Evolutionary conservation across 2,797 vertebrate genomes (phyloP), one percentile per base, ranked within the genome.

Genomic region (Melopsittacus undulatus): DNA sequence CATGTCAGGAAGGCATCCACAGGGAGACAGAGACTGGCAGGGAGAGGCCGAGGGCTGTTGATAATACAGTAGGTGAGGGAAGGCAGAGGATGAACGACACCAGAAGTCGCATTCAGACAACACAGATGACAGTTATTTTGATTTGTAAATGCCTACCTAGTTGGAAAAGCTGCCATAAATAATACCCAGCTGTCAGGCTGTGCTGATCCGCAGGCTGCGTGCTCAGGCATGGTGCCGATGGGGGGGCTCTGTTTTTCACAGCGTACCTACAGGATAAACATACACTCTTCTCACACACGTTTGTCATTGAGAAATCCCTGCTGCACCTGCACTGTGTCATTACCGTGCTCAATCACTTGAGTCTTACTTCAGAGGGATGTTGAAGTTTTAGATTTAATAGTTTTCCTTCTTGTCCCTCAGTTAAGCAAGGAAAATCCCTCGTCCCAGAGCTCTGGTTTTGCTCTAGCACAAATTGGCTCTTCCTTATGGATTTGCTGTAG

Each of bases 121-220:
- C 87, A 75, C 3, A 72, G 94, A 97, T 97, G 97, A 97, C 93
- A 95, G 95, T 97, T 96, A 97, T 96, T 97, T 97, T 97, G 97
- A 97, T 97, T 97, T 97, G 96, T 95, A 97, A 97, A 97, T 96
- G 95, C 72, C 96, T 97, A 95, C 96, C 94, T 96, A 81, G 95
- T 83, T 87, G 83, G 96, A 90, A 92, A 94, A 96, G 82, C 91
- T 94, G 91, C 82, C 93, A 96, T 96, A 96, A 95, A 94, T 96
- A 96, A 96, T 95, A 95, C 54, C 68, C 76, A 83, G 96, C 95
- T 97, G 97, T 95, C 96, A 96, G 85, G n/a, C 82, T 51, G 85
- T 57, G 61, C 92, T 78, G 91, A 84, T 89, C 56, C 2, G 3
- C 8, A 3, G 84, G 88, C 90, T 87, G 94, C 49, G 92, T 20